Conservation (phyloP, 2,888 invertebrate species). For the Epirrhoe tristata region DNA sequence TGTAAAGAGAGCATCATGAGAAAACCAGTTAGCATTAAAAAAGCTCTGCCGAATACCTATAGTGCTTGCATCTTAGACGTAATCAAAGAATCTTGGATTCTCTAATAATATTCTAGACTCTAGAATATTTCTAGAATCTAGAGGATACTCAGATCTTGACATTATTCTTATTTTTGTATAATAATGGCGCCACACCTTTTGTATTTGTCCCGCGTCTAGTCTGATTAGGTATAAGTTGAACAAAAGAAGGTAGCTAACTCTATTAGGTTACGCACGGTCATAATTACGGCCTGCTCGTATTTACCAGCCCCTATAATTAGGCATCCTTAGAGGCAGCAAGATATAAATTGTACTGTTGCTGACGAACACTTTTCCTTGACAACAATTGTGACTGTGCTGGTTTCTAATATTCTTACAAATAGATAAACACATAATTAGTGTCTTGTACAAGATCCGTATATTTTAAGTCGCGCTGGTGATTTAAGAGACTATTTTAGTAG, state of each 20-base stretch:
- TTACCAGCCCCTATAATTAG: neutral
- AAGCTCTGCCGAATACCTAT: no score
- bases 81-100: no score
- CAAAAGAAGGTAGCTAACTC: neutral
- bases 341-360: neutral
- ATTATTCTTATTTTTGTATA: no score
- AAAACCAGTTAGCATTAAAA: no score
- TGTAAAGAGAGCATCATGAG: no score
- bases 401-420: neutral
- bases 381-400: neutral
- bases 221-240: neutral
- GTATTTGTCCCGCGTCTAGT: no score
- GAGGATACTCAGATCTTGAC: no score
- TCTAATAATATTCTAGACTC: no score
- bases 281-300: neutral
- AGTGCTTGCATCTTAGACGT: no score
- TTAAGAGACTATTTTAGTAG: no score
- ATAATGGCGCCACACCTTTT: no score
- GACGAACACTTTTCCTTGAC: conserved; percentile 1
- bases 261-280: neutral
- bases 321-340: neutral
- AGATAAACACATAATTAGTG: neutral
- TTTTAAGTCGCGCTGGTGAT: neutral
- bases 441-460: neutral
- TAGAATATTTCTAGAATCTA: no score